Evolutionary conservation across 2,888 invertebrate species (phyloP), one percentile per base, ranked within the genome.

Genomic region (Drosophila kokeensis): DNA sequence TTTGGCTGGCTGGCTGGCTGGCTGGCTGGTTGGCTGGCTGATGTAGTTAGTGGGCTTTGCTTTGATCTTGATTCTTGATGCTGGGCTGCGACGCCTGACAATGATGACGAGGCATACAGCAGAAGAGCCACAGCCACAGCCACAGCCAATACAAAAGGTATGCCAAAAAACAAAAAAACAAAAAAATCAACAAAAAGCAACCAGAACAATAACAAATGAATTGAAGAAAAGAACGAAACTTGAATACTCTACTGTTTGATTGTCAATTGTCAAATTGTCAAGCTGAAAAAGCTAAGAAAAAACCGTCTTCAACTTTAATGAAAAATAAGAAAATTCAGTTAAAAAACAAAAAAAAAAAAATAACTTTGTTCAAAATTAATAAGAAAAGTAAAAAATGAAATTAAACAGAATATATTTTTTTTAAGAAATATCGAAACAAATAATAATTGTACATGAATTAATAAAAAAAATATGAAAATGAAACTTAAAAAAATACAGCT

Each of bases 41-140:
- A 81, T 88, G 87, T 88, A 86, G 84, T 85, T 88, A 85, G 84
- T 85, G 84, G 89, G 86, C 85, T 80, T 87, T 89, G 82, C 86
- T 87, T 87, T 87, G 86, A 87, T 87, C 86, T 87, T 89, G 86
- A 87, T 87, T 89, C 87, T 87, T 89, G 87, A 80, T 79, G 80
- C 78, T 80, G 77, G 34, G 61, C 82, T 74, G 87, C 84, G 84
- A 85, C 87, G 89, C 89, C 89, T 89, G 86, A 86, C 89, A 87
- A 89, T 82, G 89, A 89, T 87, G 87, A 87, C 87, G 82, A 87
- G 86, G 89, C 88, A 84, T 42, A 72, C 65, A 55, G 27, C n/a
- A 69, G 63, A 45, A 49, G 50, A 67, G 69, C 68, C 57, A 21
- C 50, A 34, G 60, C 72, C 57, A 21, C 50, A 34, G 60, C 72